Conservation (phyloP, 2,888 invertebrate species). For the Oxytorus armatus region DNA sequence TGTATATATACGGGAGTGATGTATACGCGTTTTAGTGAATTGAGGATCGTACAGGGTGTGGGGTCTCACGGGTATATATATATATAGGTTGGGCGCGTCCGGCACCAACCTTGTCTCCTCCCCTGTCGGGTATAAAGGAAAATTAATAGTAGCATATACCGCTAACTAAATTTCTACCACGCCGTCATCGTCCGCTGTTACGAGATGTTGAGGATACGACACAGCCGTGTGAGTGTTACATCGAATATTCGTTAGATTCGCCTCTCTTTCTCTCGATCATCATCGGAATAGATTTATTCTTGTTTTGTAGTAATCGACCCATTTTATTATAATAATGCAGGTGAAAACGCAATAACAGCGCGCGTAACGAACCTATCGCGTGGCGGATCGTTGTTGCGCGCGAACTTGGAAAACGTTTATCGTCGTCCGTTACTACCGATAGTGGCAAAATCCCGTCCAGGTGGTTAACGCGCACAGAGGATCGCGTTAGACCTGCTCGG, state of each 20-base stretch:
- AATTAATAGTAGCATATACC: constrained; percentile 65
- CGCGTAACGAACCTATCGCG: constrained; percentile 58
- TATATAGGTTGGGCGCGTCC: constrained; percentile 46
- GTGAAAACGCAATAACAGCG: background rate
- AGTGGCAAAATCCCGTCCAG: constrained; percentile 1
- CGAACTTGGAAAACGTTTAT: constrained; percentile 54
- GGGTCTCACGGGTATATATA: constrained; percentile 45
- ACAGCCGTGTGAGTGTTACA: constrained; percentile 35
- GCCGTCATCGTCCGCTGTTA: constrained; percentile 39
- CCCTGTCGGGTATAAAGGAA: constrained; percentile 50
- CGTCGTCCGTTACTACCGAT: constrained; percentile 33
- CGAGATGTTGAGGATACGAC: constrained; percentile 53
- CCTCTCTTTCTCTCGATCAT: too few relatives aligned
- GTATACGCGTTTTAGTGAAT: constrained; percentile 39
- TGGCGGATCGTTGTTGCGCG: constrained; percentile 35
- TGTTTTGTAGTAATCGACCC: too few relatives aligned
- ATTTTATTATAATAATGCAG: too few relatives aligned
- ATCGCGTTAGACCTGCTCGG: too few relatives aligned
- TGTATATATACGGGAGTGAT: background rate
- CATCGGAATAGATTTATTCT: too few relatives aligned
- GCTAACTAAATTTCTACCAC: constrained; percentile 65
- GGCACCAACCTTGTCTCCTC: constrained; percentile 53
- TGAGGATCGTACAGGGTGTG: constrained; percentile 41
- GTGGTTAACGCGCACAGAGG: background rate
- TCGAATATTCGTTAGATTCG: too few relatives aligned